Evolutionary conservation across 2,113 vertebrate genomes (phyloP), one percentile per base, ranked within the genome.

Genomic region (Aviceda subcristata): DNA sequence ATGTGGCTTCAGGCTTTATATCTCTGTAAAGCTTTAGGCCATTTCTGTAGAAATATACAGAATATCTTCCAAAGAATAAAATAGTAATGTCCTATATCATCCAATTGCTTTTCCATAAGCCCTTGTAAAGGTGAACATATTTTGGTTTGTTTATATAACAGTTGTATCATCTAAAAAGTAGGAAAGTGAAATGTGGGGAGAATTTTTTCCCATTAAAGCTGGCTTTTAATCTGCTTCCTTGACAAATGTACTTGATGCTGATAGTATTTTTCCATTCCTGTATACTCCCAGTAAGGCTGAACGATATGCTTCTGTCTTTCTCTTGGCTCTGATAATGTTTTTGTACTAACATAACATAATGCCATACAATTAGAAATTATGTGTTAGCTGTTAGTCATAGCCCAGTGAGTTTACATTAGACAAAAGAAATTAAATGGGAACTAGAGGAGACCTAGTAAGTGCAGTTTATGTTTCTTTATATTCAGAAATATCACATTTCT

Each of bases 341-440:
- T 96, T 95, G 94, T 97, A 93, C 95, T 97, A 97, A 96, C 96
- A 97, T 94, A 97, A 95, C 94, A 97, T 97, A 97, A 96, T 94
- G 97, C 92, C 90, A 96, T 92, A 96, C 97, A 97, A 98, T 97
- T 97, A 98, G 97, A 97, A 98, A 97, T 97, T 97, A 97, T 97
- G 97, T 96, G 96, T 96, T 97, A 89, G 97, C 97, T 95, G 92
- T 97, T 98, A 97, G 97, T 98, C 97, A 97, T 96, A 98, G 96
- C 92, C 95, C 97, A 97, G 95, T 97, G 97, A 98, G 96, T 98
- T 98, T 98, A 98, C 97, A 97, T 97, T 97, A 97, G 97, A 98
- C 93, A 94, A 97, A 98, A 96, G 97, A 98, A 97, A 98, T 98
- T 97, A 97, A 97, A 97, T 71, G 86, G 91, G 81, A 98, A 95